phyloP scores from a whole-genome alignment of 1,140 invertebrate genomes.

The Dinoponera quadriceps region DNA sequence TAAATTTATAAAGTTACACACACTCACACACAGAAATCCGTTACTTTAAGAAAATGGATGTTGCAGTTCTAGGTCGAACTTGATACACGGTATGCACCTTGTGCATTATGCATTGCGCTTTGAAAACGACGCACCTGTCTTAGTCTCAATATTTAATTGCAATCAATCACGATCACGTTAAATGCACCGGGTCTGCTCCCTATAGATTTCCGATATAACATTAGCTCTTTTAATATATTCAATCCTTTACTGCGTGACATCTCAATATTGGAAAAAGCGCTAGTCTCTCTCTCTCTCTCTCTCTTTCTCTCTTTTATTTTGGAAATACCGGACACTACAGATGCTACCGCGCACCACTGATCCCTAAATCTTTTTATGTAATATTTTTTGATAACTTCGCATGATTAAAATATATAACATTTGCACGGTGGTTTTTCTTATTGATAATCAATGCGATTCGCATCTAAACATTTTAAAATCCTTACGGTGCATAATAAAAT shows the following conservation, averaged over 20 bases:
- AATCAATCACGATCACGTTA: conserved; percentile 42
- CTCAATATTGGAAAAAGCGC: conserved; percentile 20
- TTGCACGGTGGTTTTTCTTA: too few species aligned
- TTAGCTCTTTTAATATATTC: conserved; percentile 34
- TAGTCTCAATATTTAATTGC: conserved; percentile 49
- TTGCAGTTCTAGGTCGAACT: not conserved
- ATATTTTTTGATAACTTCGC: too few species aligned
- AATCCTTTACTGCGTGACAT: not conserved
- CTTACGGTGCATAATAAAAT: too few species aligned
- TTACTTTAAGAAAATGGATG: not conserved
- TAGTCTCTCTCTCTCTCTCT: too few species aligned
- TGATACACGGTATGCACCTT: not conserved
- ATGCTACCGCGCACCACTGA: too few species aligned
- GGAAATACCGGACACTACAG: too few species aligned
- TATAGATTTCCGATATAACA: conserved; percentile 46
- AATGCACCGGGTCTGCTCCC: not conserved
- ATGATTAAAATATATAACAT: too few species aligned
- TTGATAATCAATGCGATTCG: too few species aligned
- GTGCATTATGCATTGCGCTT: not conserved
- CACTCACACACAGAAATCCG: too few species aligned
- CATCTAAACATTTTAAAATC: too few species aligned
- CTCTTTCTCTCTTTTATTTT: not conserved
- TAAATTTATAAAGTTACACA: not conserved
- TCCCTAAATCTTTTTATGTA: too few species aligned
- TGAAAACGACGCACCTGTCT: not conserved